Base-by-base conservation (phyloP, 2,888 invertebrate genomes). In the Andrena haemorrhoa region DNA sequence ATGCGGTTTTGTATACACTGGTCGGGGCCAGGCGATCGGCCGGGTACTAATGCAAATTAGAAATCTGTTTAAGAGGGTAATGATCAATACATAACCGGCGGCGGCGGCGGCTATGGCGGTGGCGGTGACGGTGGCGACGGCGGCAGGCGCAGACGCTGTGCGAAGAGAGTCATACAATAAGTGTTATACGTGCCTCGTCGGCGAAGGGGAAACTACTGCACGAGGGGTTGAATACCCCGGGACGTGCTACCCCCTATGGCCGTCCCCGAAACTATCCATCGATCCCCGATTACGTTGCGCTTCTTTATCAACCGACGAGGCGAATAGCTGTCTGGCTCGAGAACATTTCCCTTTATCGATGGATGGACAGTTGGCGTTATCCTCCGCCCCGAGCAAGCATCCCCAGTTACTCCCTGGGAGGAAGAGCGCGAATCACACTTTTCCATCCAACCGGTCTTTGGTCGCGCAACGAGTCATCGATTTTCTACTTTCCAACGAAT, bases 61-160 rank as follows among this genome's bases (percentile, higher is more conserved):
- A 92, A 91, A 92, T 93, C 91, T 90, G 91, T 93, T 88, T 92
- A 92, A 93, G 90, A 93, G 92, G 92, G 93, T 93, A 93, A 93
- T 93, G 93, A 94, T 94, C 94, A 93, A 94, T 94, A 94, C 92
- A 91, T 88, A 89, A 89, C 85, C 82, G 85, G 88, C 86, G 87
- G 78, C 88, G 80, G 81, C 82, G 84, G 74, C 69, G 82, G 64
- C 83, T 80, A 60, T 69, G 79, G 78, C 74, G 79, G 75, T 71
- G 84, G 86, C 83, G 80, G 83, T 69, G 76, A 74, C 80, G 78
- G 78, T 56, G 69, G 69, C 75, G 75, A 75, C 83, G 78, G 77
- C 79, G 81, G 72, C 78, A 79, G 89, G 93, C 93, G 94, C 93
- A 93, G 94, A 92, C 93, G 93, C 93, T 89, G 87, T 90, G 89